Conservation (phyloP, 2,113 vertebrate genomes). For the crab-eating macaque (Macaca fascicularis) region T2T-MFA8v1.1 NC_088381.1:68204501-68205000, state of each 20-base stretch:
- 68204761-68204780: background rate
- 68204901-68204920: background rate
- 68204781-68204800: background rate
- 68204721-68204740: slow-evolving; percentile 32
- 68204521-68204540: background rate
- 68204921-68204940: background rate
- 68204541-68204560: background rate
- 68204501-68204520: slow-evolving; percentile 47
- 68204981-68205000: background rate
- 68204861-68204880: background rate
- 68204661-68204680: slow-evolving; percentile 21
- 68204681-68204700: slow-evolving; percentile 9
- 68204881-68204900: background rate
- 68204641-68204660: slow-evolving; percentile 32
- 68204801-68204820: background rate
- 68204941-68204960: background rate
- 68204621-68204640: background rate
- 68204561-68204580: background rate
- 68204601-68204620: background rate
- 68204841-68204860: background rate
- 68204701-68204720: slow-evolving; percentile 55
- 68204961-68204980: background rate
- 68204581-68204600: background rate
- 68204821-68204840: background rate
- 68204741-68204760: background rate